These are phyloP conservation scores for Rhinoptilus africanus DNA, from an alignment of 2,113 vertebrate genomes.

Conservation along the genomic window DNA sequence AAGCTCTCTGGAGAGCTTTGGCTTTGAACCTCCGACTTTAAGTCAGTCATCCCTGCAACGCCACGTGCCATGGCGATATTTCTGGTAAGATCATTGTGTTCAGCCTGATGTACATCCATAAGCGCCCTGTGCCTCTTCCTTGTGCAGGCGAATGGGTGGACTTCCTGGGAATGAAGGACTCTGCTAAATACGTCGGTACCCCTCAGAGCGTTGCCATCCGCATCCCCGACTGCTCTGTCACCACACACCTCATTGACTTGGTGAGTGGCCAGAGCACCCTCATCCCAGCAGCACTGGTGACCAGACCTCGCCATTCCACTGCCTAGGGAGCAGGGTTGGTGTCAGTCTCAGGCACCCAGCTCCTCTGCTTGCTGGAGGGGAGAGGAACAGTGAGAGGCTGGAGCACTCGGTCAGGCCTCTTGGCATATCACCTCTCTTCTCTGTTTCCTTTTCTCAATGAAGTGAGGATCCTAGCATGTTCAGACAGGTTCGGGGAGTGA, in stretches of 20 bases:
- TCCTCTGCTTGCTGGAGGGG: neutral
- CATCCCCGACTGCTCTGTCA: slow-evolving; percentile 85
- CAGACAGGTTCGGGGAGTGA: neutral
- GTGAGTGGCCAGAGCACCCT: slow-evolving; percentile 48
- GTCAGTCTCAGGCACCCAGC: neutral
- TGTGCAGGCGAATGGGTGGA: slow-evolving; percentile 84
- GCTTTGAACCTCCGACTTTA: neutral
- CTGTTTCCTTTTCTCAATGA: neutral
- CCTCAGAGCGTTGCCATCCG: slow-evolving; percentile 86
- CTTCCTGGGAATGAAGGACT: slow-evolving; percentile 82
- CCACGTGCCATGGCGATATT: accelerated
- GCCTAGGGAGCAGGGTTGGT: neutral
- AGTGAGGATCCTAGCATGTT: neutral
- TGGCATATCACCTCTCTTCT: neutral
- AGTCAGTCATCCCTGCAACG: accelerated
- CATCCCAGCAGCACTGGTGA: accelerated
- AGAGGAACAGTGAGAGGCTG: neutral
- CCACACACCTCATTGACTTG: slow-evolving; percentile 85
- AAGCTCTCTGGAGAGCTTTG: neutral
- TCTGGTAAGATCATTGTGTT: accelerated
- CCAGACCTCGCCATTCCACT: neutral
- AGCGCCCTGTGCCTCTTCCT: neutral
- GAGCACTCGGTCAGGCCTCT: neutral
- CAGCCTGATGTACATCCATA: accelerated
- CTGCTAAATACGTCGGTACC: slow-evolving; percentile 85